Percentiles rank a stretch among this genome's conserved stretches.
Conservation (phyloP, 2,888 invertebrate species). For the Urechis unicinctus region DNA sequence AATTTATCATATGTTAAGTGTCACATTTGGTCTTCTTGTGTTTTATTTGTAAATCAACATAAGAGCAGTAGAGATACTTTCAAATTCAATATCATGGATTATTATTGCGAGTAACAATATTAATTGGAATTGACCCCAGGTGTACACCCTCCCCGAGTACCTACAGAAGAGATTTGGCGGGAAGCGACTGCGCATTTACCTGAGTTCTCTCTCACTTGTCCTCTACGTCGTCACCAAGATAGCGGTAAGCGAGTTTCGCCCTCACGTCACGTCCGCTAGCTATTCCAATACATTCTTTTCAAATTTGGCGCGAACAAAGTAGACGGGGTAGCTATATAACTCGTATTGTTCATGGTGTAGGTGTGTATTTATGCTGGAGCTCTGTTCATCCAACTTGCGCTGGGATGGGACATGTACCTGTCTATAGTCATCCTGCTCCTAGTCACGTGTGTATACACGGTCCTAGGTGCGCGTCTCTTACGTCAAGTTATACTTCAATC, state of each 20-base stretch:
- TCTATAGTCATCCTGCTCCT: constrained; percentile 37
- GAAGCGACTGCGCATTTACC: constrained; percentile 31
- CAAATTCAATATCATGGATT: too few species aligned
- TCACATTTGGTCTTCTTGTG: too few species aligned
- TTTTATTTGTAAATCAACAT: too few species aligned
- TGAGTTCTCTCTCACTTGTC: constrained; percentile 28
- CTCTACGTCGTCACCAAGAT: constrained; percentile 13
- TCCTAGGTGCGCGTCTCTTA: constrained; percentile 27
- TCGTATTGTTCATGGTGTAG: constrained; percentile 32
- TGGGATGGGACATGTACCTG: constrained; percentile 51
- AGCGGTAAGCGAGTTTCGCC: too few species aligned
- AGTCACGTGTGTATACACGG: constrained; percentile 42
- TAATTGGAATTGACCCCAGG: constrained; percentile 19
- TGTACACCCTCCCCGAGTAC: constrained; percentile 44
- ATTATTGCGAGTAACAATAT: neutral
- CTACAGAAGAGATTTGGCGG: constrained; percentile 41
- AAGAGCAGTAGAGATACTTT: too few species aligned
- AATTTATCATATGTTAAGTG: neutral
- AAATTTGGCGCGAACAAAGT: neutral
- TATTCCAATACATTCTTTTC: neutral
- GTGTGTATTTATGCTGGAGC: constrained; percentile 54
- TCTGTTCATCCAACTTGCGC: constrained; percentile 52
- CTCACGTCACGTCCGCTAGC: neutral
- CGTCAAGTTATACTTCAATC: neutral
- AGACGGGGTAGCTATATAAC: too few species aligned